phyloP scores from a whole-genome alignment of 2,888 invertebrate species.

The Lycaena phlaeas region DNA sequence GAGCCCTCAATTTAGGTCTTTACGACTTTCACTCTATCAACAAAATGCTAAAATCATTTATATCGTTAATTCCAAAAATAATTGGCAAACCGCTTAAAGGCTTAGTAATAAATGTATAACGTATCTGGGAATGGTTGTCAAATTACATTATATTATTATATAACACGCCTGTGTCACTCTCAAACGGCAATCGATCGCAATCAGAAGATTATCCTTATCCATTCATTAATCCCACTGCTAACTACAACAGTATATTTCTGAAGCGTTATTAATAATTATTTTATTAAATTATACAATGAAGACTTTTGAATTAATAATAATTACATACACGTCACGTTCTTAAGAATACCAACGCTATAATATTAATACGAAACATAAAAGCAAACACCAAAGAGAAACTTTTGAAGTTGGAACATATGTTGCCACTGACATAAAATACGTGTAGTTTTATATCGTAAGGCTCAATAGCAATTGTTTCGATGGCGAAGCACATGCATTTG shows the following conservation, averaged over 20 bases:
- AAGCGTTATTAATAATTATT: too few relatives aligned
- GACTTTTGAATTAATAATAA: too few relatives aligned
- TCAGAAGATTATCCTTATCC: not conserved
- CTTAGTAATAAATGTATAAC: not conserved
- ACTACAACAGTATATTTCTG: too few relatives aligned
- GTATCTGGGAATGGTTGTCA: slow-evolving; percentile 8
- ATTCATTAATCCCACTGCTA: slow-evolving; percentile 2
- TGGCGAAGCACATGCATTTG: not conserved
- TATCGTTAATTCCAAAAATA: not conserved
- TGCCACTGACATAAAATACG: not conserved
- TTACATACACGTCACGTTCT: too few relatives aligned
- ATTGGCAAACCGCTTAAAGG: not conserved
- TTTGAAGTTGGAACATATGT: slow-evolving; percentile 5
- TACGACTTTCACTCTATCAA: not conserved
- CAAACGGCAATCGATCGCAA: not conserved
- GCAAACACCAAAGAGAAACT: slow-evolving; percentile 3
- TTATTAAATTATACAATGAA: too few relatives aligned
- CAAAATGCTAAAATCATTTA: not conserved
- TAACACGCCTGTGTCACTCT: not conserved
- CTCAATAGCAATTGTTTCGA: slow-evolving; percentile 3
- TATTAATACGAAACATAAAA: slow-evolving; percentile 6
- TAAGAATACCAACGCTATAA: too few relatives aligned
- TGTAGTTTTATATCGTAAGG: slow-evolving; percentile 2
- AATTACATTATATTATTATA: not conserved
- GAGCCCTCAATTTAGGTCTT: not conserved